Base-by-base conservation (phyloP, 1,140 invertebrate genomes). In the Lordiphosa collinella region DNA sequence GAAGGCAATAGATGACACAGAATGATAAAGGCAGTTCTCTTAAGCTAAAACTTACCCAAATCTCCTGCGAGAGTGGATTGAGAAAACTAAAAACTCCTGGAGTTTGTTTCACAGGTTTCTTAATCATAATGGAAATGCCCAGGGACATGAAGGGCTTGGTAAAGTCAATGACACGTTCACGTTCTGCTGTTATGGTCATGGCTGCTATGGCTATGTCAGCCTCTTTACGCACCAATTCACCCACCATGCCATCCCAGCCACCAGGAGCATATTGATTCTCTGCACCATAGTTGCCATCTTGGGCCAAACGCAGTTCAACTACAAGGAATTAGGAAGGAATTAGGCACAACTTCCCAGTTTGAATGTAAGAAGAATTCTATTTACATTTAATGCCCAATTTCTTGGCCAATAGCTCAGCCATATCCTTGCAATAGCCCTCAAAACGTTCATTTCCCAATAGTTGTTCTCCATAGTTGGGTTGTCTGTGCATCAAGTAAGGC, bases 71-170 rank as follows among this genome's bases (percentile, higher is more conserved):
- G 6, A 99, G 91, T 0, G 98, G 98, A 89, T 97, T 96, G 76
- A 99, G 93, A 89, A 99, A 99, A 73, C 97, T 98, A 90, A 99
- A 99, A 0, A 98, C 96, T 2, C 96, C 96, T 0, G 95, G 94
- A 68, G 96, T 95, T 86, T 96, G 95, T 89, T 98, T 98, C 47
- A 97, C 93, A 0, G 96, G 96, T 88, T 97, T 98, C 90, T 98
- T 99, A 66, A 98, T 97, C 93, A 98, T 96, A 59, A 99, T 98
- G 56, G 96, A 98, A 78, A 99, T 98, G 44, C 98, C 97, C 6
- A 99, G 91, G 4, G 97, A 97, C 93, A 99, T 97, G 90, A 99
- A 99, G 1, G 98, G 98, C 89, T 99, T 99, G 61, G 95, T 99
- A 73, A 96, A 96, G 89, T 99, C 98, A 48, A 99, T 97, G 11